Evolutionary conservation across 1,140 invertebrate species (phyloP), one percentile per base, ranked within the genome.

Genomic region (Uloborus diversus): DNA sequence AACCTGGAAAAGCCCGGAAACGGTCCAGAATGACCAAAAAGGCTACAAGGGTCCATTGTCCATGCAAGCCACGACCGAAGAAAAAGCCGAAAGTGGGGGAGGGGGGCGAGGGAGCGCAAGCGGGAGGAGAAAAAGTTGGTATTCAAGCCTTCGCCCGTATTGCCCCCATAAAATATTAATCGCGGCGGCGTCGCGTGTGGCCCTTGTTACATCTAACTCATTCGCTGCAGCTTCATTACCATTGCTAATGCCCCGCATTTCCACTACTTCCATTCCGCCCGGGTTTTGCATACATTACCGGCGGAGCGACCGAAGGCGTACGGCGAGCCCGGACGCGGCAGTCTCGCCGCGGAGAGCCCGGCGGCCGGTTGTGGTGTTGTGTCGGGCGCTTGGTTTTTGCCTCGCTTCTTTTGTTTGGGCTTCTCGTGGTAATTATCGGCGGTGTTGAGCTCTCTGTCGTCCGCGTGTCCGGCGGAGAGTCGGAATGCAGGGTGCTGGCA

Each of bases 91-190:
- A 9, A 17, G 53, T 23, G 47, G 13, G 64, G 28, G 14, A 25
- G 42, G 23, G 27, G 17, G 30, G 49, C 20, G 27, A 30, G 11
- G 20, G n/a, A 17, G 53, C 4, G 42, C 33, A 35, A 14, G 17
- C n/a, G 33, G 11, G 25, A 13, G 27, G 49, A 17, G 51, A 30
- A 49, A 68, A 37, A 42, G 73, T 78, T 78, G 51, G 62, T 78
- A 78, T 78, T 78, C 69, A 37, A 75, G 59, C 57, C 59, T 47
- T 51, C 37, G 33, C 47, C 62, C 49, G 49, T 49, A 57, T 64
- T 65, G 73, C 73, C 73, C 73, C 73, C 73, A 78, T 78, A 78
- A 78, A 78, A 78, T 78, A 78, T 78, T 78, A 78, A 78, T 78
- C 73, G 73, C 59, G 62, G 73, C 49, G 42, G 53, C n/a, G 37